Percentiles rank a stretch among this genome's conserved stretches.
These are phyloP conservation scores for Leiothrix lutea DNA, from an alignment of 2,113 vertebrate genomes.

Conservation along the genomic window DNA sequence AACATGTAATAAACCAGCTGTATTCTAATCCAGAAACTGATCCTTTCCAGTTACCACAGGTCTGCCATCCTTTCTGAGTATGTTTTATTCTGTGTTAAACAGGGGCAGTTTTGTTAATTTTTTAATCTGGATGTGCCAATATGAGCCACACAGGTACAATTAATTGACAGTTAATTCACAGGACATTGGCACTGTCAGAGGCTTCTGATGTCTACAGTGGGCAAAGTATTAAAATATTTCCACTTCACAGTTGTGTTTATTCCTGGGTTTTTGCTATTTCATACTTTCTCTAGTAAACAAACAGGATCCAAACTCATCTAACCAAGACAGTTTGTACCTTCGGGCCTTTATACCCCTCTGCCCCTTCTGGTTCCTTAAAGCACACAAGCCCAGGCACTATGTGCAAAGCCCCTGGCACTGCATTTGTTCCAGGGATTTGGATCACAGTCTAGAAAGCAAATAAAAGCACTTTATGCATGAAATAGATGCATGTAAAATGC, in stretches of 20 bases:
- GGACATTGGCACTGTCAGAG: background rate
- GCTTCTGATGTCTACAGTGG: background rate
- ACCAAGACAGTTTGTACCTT: background rate
- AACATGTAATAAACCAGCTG: background rate
- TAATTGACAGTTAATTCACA: background rate
- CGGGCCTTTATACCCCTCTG: background rate
- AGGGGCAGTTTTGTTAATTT: fast-evolving
- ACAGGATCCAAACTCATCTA: background rate
- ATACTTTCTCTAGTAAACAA: background rate
- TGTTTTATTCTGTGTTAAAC: background rate
- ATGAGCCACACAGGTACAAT: fast-evolving
- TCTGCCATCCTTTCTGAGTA: background rate
- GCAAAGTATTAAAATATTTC: background rate
- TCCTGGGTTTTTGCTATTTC: background rate
- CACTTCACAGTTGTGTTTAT: background rate
- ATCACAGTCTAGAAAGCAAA: background rate
- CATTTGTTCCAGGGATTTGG: background rate
- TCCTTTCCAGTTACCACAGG: background rate
- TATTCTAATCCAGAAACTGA: background rate
- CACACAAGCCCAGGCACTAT: background rate
- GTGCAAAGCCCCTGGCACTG: background rate
- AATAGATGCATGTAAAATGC: background rate
- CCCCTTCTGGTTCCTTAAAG: background rate
- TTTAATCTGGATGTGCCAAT: fast-evolving
- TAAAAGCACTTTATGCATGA: background rate